phyloP scores from a whole-genome alignment of 1,140 invertebrate genomes.

The Branchinecta lindahli region DNA sequence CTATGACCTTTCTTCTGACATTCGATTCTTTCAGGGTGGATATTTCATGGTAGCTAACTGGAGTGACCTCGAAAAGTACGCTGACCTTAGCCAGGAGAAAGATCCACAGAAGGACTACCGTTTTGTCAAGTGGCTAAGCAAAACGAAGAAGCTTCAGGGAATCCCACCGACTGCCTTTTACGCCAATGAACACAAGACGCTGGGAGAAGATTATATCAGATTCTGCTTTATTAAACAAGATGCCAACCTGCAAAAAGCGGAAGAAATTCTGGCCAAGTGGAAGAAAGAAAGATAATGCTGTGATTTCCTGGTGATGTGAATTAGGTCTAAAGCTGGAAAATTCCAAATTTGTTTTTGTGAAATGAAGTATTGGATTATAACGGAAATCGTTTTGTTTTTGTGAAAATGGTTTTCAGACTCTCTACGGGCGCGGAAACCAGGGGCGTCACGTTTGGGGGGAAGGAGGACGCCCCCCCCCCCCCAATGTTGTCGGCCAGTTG shows the following conservation, averaged over 20 bases:
- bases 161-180: conserved; percentile 94
- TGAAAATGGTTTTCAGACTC: too few species aligned
- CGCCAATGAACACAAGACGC: conserved; percentile 54
- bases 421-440: too few species aligned
- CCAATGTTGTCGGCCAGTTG: too few species aligned
- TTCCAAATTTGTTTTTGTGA: too few species aligned
- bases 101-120: conserved; percentile 67
- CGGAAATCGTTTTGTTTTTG: too few species aligned
- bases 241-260: conserved; percentile 52
- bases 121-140: conserved; percentile 90
- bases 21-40: conserved; percentile 42
- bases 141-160: conserved; percentile 76
- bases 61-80: conserved; percentile 49
- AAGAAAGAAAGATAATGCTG: conserved; percentile 28
- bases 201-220: conserved; percentile 74
- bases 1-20: too few species aligned
- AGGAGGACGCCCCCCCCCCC: too few species aligned
- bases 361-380: too few species aligned
- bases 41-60: conserved; percentile 95
- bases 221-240: conserved; percentile 86
- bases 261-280: conserved; percentile 44
- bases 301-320: too few species aligned
- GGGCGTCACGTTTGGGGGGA: too few species aligned
- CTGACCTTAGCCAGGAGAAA: conserved; percentile 45
- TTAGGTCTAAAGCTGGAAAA: too few species aligned